Conservation (phyloP, 30 jellyfish, hydroid and myxozoan species). For the Nemopilema nomurai region DNA sequence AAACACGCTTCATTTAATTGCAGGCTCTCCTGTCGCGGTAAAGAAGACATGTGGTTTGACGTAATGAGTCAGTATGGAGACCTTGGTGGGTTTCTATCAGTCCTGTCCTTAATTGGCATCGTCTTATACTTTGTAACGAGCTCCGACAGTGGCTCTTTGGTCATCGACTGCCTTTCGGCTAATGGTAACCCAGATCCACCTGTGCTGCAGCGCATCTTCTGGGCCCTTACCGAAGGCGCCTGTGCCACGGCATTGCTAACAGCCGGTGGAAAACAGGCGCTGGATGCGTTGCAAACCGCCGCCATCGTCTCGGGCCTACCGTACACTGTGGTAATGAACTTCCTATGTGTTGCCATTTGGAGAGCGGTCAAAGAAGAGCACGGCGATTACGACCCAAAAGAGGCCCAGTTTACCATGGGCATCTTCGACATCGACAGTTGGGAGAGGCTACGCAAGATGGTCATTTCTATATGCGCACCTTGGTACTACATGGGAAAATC, state of each 20-base stretch:
- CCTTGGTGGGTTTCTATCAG: conserved; percentile 78
- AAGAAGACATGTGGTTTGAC: conserved; percentile 94
- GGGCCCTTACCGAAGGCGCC: conserved; percentile 98
- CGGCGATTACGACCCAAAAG: conserved; percentile 82
- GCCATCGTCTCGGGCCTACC: conserved; percentile 91
- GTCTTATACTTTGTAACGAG: conserved; percentile 87
- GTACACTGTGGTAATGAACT: conserved; percentile 83
- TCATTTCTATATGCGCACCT: conserved; percentile 72
- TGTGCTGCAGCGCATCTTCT: conserved; percentile 80
- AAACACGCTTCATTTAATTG: too few species aligned
- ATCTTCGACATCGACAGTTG: conserved; percentile 58
- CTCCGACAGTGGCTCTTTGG: conserved; percentile 94
- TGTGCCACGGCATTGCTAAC: conserved; percentile 89
- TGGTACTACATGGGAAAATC: conserved; percentile 80
- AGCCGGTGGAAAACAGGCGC: conserved; percentile 89
- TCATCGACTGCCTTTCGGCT: conserved; percentile 95
- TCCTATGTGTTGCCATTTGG: conserved; percentile 95
- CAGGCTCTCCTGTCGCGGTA: conserved; percentile 78
- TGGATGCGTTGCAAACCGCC: conserved; percentile 83
- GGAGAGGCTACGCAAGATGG: conserved; percentile 48
- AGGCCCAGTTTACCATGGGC: conserved; percentile 66
- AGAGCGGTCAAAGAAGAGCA: conserved; percentile 89
- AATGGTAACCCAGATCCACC: conserved; percentile 99
- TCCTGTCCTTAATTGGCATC: conserved; percentile 81
- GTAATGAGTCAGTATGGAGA: conserved; percentile 85